Conservation (phyloP, 2,888 invertebrate genomes). For the Lathronympha strigana region DNA sequence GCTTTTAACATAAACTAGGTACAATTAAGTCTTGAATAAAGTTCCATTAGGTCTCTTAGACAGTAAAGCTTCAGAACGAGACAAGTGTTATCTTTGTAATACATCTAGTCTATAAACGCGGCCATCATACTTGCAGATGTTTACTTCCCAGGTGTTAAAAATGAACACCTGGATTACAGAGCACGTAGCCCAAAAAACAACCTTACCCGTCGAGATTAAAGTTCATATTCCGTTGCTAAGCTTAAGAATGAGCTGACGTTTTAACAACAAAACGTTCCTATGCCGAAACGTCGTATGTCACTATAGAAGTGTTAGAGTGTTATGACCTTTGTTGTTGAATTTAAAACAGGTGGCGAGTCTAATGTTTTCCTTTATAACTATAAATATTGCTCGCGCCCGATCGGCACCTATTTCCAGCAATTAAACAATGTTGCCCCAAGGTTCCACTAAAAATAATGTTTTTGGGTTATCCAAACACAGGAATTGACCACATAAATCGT, state of each 20-base stretch:
- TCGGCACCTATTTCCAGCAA: slow-evolving; percentile 37
- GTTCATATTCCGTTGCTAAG: neutral
- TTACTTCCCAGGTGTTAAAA: slow-evolving; percentile 13
- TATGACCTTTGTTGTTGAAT: slow-evolving; percentile 1
- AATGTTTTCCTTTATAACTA: slow-evolving; percentile 35
- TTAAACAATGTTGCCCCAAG: slow-evolving; percentile 41
- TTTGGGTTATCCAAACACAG: slow-evolving; percentile 40
- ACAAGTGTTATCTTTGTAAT: neutral
- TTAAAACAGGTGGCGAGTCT: slow-evolving; percentile 20
- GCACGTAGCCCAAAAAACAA: neutral
- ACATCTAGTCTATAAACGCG: neutral
- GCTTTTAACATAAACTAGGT: too few species aligned
- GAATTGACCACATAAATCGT: slow-evolving; percentile 31
- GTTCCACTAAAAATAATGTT: slow-evolving; percentile 37
- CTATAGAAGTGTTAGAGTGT: neutral
- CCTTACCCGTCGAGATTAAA: neutral
- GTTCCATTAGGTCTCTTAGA: too few species aligned
- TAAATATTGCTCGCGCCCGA: slow-evolving; percentile 35
- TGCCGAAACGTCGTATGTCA: neutral
- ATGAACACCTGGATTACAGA: slow-evolving; percentile 7
- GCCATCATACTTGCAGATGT: slow-evolving; percentile 4
- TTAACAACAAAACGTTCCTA: neutral
- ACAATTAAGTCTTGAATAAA: neutral
- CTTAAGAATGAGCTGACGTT: neutral
- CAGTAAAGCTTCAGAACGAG: neutral